Evolutionary conservation across 2,888 invertebrate species (phyloP).

Genomic region (Poecilus cupreus): DNA sequence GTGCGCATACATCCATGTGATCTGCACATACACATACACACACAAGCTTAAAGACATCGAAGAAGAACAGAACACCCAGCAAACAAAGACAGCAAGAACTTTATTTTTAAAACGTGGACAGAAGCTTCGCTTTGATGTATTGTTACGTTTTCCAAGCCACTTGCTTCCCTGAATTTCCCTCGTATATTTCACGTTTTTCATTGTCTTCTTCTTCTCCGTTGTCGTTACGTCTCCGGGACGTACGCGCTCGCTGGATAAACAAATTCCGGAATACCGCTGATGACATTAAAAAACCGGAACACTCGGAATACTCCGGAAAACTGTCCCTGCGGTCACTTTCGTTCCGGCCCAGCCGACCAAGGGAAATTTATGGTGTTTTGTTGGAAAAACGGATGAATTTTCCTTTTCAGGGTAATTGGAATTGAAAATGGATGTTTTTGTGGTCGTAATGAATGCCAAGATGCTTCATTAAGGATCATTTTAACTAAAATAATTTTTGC

Average conservation of each 20-base stretch:
- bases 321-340: constrained; percentile 46
- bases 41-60: constrained; percentile 12
- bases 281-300: constrained; percentile 54
- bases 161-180: constrained; percentile 53
- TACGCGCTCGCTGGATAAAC: constrained; percentile 37
- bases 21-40: neutral
- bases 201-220: constrained; percentile 47
- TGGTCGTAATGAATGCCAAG: neutral
- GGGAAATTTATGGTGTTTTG: constrained; percentile 49
- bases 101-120: constrained; percentile 55
- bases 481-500: neutral
- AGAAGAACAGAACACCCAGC: constrained; percentile 4
- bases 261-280: constrained; percentile 55
- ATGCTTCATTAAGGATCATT: neutral
- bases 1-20: neutral
- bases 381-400: constrained; percentile 42
- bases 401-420: constrained; percentile 48
- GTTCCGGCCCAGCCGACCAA: constrained; percentile 29
- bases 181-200: constrained; percentile 53
- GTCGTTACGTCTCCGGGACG: constrained; percentile 22
- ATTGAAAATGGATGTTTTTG: constrained; percentile 35
- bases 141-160: constrained; percentile 55
- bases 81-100: constrained; percentile 38
- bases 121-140: constrained; percentile 49
- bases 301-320: constrained; percentile 28